Percentiles rank a stretch among this genome's conserved stretches.
These are phyloP conservation scores for Corvus hawaiiensis DNA, from an alignment of 2,113 vertebrate genomes.

Conservation along the genomic window DNA sequence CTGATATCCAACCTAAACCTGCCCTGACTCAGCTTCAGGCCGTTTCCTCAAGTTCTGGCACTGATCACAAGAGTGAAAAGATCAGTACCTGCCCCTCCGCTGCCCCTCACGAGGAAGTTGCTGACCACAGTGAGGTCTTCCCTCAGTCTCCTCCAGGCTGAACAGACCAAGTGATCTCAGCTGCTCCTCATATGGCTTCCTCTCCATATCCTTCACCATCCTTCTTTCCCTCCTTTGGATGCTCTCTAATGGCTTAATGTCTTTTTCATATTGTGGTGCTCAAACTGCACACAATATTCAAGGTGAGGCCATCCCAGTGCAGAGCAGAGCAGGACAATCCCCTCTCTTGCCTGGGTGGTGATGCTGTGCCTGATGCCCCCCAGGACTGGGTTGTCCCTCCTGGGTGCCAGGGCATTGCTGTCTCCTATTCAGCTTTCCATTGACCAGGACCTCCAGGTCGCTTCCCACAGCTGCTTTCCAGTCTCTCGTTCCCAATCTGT, in stretches of 20 bases:
- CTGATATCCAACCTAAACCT: not conserved
- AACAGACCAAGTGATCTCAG: not conserved
- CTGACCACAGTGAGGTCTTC: not conserved
- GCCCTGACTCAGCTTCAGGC: not conserved
- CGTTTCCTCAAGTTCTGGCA: not conserved
- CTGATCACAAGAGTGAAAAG: not conserved
- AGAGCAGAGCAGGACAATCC: not conserved
- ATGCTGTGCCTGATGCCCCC: not conserved
- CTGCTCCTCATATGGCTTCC: not conserved
- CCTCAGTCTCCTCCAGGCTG: not conserved
- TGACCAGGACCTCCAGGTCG: accelerated
- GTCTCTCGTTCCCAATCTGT: not conserved
- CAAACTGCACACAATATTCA: not conserved
- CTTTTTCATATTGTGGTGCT: not conserved
- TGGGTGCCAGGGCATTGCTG: not conserved
- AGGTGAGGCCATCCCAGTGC: accelerated
- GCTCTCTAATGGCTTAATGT: not conserved
- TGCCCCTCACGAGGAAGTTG: not conserved
- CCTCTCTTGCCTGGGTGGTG: accelerated
- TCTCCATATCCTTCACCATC: not conserved
- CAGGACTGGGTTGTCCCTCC: not conserved
- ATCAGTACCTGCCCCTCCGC: not conserved
- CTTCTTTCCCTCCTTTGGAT: not conserved
- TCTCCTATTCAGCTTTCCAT: not conserved
- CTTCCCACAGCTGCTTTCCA: not conserved